These are phyloP conservation scores for Ambastaia sidthimunki DNA, from an alignment of 2,797 vertebrate genomes.

Conservation along the genomic window DNA sequence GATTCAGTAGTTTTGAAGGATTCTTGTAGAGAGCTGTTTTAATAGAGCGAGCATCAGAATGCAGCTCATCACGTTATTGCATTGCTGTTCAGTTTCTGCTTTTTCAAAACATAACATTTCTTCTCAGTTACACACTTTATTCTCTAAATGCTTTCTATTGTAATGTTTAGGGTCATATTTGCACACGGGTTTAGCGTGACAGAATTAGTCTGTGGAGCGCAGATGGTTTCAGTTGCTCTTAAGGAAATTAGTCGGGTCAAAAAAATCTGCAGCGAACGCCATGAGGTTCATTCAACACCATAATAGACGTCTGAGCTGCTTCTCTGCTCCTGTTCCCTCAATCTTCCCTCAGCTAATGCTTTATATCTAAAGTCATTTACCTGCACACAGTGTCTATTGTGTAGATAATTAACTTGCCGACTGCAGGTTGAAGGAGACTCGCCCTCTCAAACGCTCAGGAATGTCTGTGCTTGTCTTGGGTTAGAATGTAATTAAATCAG, in stretches of 20 bases:
- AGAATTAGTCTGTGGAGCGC: background rate
- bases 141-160: background rate
- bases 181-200: background rate
- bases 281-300: conserved; percentile 16
- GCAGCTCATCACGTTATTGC: too few relatives aligned
- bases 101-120: too few relatives aligned
- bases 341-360: conserved; percentile 29
- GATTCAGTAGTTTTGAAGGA: too few relatives aligned
- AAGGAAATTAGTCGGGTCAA: background rate
- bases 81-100: too few relatives aligned
- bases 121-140: background rate
- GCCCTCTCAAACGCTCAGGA: conserved; percentile 54
- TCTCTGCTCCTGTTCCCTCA: conserved; percentile 31
- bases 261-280: conserved; percentile 6
- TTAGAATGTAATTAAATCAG: conserved; percentile 74
- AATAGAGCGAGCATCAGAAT: too few relatives aligned
- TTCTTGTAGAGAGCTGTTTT: too few relatives aligned
- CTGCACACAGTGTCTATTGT: conserved; percentile 58
- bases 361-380: conserved; percentile 47
- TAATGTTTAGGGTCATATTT: background rate
- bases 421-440: conserved; percentile 63
- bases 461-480: conserved; percentile 67
- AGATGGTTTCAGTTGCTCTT: conserved; percentile 14
- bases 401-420: conserved; percentile 67
- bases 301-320: conserved; percentile 30